phyloP scores from a whole-genome alignment of 2,888 invertebrate genomes.

The Tetragnatha montana region DNA sequence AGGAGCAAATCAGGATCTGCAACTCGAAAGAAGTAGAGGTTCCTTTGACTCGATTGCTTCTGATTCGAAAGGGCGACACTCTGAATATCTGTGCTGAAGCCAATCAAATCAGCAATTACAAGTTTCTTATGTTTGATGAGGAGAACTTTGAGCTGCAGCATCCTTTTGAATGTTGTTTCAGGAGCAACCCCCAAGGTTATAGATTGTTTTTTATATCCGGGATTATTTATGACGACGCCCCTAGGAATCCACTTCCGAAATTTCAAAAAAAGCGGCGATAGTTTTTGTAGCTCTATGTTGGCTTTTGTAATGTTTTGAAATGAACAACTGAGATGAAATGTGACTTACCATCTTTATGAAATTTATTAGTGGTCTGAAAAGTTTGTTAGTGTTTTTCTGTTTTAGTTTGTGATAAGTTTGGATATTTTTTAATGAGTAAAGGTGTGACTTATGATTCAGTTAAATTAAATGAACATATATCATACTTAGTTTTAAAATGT shows the following conservation, averaged over 20 bases:
- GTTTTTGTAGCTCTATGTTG: too few relatives aligned
- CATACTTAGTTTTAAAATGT: too few relatives aligned
- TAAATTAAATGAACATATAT: too few relatives aligned
- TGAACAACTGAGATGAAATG: too few relatives aligned
- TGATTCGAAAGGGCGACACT: neutral
- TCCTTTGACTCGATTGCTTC: neutral
- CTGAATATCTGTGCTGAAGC: conserved; percentile 24
- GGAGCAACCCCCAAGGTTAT: conserved; percentile 27
- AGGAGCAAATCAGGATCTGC: conserved; percentile 6
- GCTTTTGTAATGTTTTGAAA: too few relatives aligned
- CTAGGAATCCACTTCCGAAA: neutral
- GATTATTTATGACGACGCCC: neutral
- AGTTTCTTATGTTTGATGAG: conserved; percentile 49
- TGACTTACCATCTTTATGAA: too few relatives aligned
- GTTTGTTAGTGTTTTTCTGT: too few relatives aligned
- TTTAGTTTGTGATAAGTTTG: too few relatives aligned
- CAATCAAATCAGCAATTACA: conserved; percentile 17
- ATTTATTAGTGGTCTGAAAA: too few relatives aligned
- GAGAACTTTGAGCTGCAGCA: neutral
- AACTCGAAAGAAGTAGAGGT: conserved; percentile 18
- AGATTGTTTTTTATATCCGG: conserved; percentile 45
- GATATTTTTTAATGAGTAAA: too few relatives aligned
- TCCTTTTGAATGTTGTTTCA: conserved; percentile 14
- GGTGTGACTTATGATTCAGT: too few relatives aligned
- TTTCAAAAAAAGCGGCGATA: too few relatives aligned